phyloP scores from a whole-genome alignment of 2,888 invertebrate species.

The Orchestes rusci region DNA sequence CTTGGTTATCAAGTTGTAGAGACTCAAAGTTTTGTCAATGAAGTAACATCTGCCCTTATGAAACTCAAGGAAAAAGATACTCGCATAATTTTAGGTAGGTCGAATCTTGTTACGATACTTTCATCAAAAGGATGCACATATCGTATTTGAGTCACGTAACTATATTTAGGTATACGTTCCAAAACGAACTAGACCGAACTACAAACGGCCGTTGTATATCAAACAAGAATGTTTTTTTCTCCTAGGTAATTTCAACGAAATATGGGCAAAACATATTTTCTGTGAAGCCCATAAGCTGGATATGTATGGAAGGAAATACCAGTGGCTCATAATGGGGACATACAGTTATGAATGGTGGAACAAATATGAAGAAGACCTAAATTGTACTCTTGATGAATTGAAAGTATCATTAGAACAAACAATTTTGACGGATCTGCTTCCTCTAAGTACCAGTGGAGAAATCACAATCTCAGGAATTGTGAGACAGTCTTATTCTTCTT shows the following conservation, averaged over 20 bases:
- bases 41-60: slow-evolving; percentile 69
- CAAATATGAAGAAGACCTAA: slow-evolving; percentile 50
- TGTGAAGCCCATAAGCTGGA: slow-evolving; percentile 81
- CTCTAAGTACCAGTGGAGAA: slow-evolving; percentile 78
- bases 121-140: neutral
- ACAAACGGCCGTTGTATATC: no score
- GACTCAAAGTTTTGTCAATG: slow-evolving; percentile 87
- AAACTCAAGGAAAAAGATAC: slow-evolving; percentile 87
- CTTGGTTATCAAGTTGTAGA: slow-evolving; percentile 77
- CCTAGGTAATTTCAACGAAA: slow-evolving; percentile 86
- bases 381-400: slow-evolving; percentile 68
- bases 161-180: no score
- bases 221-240: no score
- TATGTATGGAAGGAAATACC: slow-evolving; percentile 88
- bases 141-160: neutral
- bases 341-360: slow-evolving; percentile 72
- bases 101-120: neutral
- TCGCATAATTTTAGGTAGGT: slow-evolving; percentile 68
- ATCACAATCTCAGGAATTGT: slow-evolving; percentile 87
- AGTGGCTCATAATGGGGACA: slow-evolving; percentile 91
- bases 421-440: slow-evolving; percentile 80
- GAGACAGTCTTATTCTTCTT: slow-evolving; percentile 42
- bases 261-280: slow-evolving; percentile 83
- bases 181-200: no score
- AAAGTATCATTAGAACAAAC: slow-evolving; percentile 77